Percentiles rank a stretch among this genome's conserved stretches.
These are phyloP conservation scores for Micronisus gabar DNA, from an alignment of 2,113 vertebrate species.

Conservation along the genomic window DNA sequence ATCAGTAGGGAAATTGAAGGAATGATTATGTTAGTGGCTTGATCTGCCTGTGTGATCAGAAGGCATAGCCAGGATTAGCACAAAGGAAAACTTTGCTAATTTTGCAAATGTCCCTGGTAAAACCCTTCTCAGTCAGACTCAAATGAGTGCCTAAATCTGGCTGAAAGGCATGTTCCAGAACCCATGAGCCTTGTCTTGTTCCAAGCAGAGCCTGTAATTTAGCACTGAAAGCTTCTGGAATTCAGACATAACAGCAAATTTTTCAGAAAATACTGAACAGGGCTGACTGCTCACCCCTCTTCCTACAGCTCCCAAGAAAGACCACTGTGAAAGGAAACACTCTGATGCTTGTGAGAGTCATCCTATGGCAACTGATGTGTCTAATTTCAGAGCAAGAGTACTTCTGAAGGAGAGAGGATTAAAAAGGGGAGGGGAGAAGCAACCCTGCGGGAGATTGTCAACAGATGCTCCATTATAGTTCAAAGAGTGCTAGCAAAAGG, in stretches of 20 bases:
- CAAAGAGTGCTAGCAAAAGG: slow-evolving; percentile 48
- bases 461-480: slow-evolving; percentile 64
- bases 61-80: not conserved
- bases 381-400: slow-evolving; percentile 11
- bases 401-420: slow-evolving; percentile 45
- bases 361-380: not conserved
- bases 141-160: not conserved
- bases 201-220: not conserved
- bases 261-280: not conserved
- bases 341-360: not conserved
- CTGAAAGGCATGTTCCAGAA: not conserved
- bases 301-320: not conserved
- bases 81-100: not conserved
- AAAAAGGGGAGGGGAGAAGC: slow-evolving; percentile 28
- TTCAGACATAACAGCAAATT: not conserved
- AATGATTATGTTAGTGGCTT: not conserved
- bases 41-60: not conserved
- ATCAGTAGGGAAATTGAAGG: not conserved
- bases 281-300: not conserved
- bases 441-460: slow-evolving; percentile 59
- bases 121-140: not conserved
- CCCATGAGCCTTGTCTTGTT: not conserved
- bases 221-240: not conserved
- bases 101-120: not conserved
- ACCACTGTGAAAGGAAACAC: not conserved